Evolutionary conservation across 2,797 vertebrate species (phyloP), one percentile per base, ranked within the genome.

Genomic region (Catamblyrhynchus diadema): DNA sequence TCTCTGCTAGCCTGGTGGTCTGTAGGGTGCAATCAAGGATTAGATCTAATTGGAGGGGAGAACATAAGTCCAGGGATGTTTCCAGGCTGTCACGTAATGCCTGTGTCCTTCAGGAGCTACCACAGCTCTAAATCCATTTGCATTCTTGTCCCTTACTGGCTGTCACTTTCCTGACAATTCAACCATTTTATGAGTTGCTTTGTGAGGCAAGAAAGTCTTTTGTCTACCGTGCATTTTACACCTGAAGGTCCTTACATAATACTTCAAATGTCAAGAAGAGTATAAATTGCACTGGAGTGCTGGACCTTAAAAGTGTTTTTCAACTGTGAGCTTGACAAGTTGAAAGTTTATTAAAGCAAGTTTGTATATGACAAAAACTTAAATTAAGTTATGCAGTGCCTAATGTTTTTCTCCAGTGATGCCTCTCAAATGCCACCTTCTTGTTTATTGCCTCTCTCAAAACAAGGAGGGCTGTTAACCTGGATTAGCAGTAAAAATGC

Each of bases 301-400:
- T 87, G 64, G 53, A 94, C 64, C 37, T 91, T 89, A 85, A 66
- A 91, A 74, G 24, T 59, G 48, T 72, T 94, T 81, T 91, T 90
- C 82, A 64, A 8, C 35, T 82, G 53, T 1, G 42, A 61, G 95
- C 86, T 72, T 95, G 93, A 85, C 53, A 91, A 73, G 54, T 18
- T 47, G 28, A 92, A 96, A 93, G 67, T 93, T 96, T 90, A 93
- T 86, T 96, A 88, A 92, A 85, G 27, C 66, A 79, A 74, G 50
- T 88, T 85, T 50, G 20, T 80, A 8, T 67, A 74, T 72, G 80
- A 82, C 39, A 88, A 81, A 93, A 92, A 59, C 54, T 91, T 91
- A 92, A 93, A 81, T 93, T 90, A 90, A 93, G 4, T 9, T 80
- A 8, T 75, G 23, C 9, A 83, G 12, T 81, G 45, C 35, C 35